Conservation (phyloP, 2,888 invertebrate species). For the Lasioglossum villosulum region DNA sequence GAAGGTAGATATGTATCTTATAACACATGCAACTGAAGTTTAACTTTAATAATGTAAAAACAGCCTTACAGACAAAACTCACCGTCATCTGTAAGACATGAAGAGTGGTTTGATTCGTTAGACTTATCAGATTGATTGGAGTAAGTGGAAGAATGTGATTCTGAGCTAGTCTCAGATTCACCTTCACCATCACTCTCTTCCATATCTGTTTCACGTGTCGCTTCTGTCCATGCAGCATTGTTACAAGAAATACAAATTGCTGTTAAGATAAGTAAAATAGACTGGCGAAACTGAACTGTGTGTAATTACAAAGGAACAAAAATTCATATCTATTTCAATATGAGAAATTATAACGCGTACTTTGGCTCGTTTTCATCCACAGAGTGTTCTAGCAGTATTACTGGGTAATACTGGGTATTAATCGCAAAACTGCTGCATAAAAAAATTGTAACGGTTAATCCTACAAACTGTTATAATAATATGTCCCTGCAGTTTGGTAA, state of each 20-base stretch:
- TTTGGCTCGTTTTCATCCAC: conserved; percentile 19
- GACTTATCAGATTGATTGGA: conserved; percentile 83
- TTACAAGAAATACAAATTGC: conserved; percentile 75
- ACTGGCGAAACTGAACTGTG: conserved; percentile 56
- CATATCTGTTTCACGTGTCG: conserved; percentile 85
- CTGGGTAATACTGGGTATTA: neutral
- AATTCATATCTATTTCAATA: conserved; percentile 35
- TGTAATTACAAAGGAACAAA: conserved; percentile 33
- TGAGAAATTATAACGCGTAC: conserved; percentile 28
- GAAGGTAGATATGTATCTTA: conserved; percentile 29
- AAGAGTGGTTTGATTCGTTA: conserved; percentile 82
- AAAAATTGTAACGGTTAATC: neutral
- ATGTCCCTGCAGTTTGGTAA: neutral
- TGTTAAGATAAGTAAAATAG: conserved; percentile 68
- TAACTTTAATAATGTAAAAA: conserved; percentile 56
- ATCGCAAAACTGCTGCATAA: neutral
- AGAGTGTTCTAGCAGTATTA: conserved; percentile 48
- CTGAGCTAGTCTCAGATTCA: conserved; percentile 86
- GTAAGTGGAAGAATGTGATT: conserved; percentile 83
- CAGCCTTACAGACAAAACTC: conserved; percentile 79
- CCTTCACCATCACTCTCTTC: conserved; percentile 85
- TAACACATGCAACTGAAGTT: conserved; percentile 62
- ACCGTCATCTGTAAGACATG: conserved; percentile 85
- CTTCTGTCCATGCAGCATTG: conserved; percentile 84
- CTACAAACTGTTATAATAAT: neutral